phyloP scores from a whole-genome alignment of 2,797 vertebrate genomes.

The Hyperoplus immaculatus region DNA sequence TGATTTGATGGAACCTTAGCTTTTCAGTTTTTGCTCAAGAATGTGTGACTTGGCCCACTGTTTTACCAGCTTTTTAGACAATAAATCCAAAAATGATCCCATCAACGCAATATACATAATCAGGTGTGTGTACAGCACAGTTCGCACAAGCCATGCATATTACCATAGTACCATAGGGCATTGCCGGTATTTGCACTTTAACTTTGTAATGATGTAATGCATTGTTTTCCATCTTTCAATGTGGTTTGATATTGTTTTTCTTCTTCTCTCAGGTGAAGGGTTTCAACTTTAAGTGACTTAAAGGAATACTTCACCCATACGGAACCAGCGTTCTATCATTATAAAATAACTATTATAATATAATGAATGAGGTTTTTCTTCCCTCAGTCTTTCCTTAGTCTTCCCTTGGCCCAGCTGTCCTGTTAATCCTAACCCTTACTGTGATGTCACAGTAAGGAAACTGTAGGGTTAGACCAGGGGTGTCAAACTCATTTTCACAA shows the following conservation, averaged over 20 bases:
- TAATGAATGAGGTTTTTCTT: no score
- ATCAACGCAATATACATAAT: background rate
- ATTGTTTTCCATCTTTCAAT: slow-evolving; percentile 4
- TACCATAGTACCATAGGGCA: background rate
- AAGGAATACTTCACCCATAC: background rate
- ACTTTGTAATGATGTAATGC: slow-evolving; percentile 1
- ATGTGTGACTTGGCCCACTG: background rate
- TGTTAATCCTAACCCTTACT: no score
- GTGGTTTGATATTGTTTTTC: background rate
- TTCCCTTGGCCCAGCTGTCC: no score
- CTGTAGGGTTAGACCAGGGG: no score
- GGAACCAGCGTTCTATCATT: no score
- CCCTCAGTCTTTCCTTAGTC: no score
- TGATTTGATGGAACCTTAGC: background rate
- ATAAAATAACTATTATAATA: no score
- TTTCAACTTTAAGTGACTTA: background rate
- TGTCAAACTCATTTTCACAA: no score
- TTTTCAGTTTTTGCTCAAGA: background rate
- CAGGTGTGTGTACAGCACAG: background rate
- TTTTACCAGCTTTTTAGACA: background rate
- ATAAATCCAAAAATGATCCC: background rate
- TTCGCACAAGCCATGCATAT: background rate
- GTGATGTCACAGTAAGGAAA: no score
- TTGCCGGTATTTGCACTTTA: background rate
- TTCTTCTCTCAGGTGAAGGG: background rate